phyloP scores from a whole-genome alignment of 2,797 vertebrate species.

The Oryzias dopingdopingensis region DNA sequence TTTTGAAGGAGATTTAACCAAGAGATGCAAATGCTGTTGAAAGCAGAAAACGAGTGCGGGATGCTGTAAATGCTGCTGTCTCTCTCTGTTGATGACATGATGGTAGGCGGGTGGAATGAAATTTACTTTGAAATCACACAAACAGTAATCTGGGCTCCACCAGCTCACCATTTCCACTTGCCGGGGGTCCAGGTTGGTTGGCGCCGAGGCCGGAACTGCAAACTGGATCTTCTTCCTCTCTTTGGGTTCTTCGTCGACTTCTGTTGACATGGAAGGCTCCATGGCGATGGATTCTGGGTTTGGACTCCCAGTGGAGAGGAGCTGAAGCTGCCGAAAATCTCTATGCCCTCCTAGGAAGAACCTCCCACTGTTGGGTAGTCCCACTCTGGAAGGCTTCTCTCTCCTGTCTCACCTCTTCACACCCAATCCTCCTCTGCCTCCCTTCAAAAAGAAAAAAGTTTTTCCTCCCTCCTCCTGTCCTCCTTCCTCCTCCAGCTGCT shows the following conservation, averaged over 20 bases:
- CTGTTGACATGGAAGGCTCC: constrained; percentile 69
- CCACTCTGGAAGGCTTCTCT: constrained; percentile 37
- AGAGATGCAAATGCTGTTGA: neutral
- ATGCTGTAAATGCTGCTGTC: neutral
- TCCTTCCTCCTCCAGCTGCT: constrained; percentile 23
- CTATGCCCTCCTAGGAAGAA: constrained; percentile 49
- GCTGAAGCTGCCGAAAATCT: constrained; percentile 27
- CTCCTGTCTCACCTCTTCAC: constrained; percentile 32
- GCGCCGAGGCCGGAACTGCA: constrained; percentile 80
- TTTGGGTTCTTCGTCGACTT: constrained; percentile 81
- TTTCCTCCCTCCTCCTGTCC: constrained; percentile 18
- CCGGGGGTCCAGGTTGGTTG: constrained; percentile 91
- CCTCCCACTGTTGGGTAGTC: constrained; percentile 48
- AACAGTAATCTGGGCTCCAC: constrained; percentile 4
- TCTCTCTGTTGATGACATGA: neutral
- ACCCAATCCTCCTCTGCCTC: constrained; percentile 16
- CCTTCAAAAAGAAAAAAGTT: constrained; percentile 4
- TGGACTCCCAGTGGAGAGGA: constrained; percentile 45
- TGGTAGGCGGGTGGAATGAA: neutral
- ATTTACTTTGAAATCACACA: neutral
- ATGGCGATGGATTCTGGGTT: constrained; percentile 61
- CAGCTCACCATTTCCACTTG: constrained; percentile 95
- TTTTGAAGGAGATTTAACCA: neutral
- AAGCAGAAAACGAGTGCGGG: neutral
- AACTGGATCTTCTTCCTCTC: constrained; percentile 96